Evolutionary conservation across 1,140 invertebrate species (phyloP).

Genomic region (Ceratitis capitata): DNA sequence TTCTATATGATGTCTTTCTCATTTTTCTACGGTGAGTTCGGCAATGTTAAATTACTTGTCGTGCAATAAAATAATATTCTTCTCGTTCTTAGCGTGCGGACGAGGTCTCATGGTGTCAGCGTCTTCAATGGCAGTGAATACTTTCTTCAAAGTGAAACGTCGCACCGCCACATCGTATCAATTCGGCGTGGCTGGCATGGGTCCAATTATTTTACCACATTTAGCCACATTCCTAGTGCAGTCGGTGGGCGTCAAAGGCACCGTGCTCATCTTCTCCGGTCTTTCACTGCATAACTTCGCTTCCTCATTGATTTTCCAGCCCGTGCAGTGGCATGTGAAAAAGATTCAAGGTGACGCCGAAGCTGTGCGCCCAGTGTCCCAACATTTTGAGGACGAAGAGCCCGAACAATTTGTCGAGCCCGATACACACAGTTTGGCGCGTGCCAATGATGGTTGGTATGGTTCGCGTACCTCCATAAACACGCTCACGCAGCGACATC

Average conservation of each 20-base stretch:
- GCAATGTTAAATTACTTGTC: no score
- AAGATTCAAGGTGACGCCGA: constrained; percentile 48
- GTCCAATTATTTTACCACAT: constrained; percentile 70
- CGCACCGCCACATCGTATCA: constrained; percentile 70
- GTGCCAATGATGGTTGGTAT: constrained; percentile 75
- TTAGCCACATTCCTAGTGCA: constrained; percentile 69
- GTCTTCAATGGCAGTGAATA: constrained; percentile 71
- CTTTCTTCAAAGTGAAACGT: constrained; percentile 71
- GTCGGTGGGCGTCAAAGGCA: constrained; percentile 68
- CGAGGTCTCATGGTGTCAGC: constrained; percentile 72
- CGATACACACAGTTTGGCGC: constrained; percentile 72
- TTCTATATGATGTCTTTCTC: constrained; percentile 72
- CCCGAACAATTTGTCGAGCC: constrained; percentile 70
- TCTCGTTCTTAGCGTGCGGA: constrained; percentile 67
- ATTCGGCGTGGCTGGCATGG: constrained; percentile 70
- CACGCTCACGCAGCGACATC: constrained; percentile 49
- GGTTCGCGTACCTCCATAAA: constrained; percentile 64
- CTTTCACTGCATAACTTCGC: constrained; percentile 70
- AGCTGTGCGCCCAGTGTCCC: constrained; percentile 43
- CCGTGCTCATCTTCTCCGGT: constrained; percentile 69
- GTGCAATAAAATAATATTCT: not conserved
- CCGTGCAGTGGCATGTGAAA: constrained; percentile 73
- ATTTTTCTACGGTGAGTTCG: constrained; percentile 69
- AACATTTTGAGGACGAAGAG: constrained; percentile 66
- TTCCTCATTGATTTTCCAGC: constrained; percentile 71